phyloP scores from a whole-genome alignment of 2,113 vertebrate species.

The Tragelaphus strepsiceros region DNA sequence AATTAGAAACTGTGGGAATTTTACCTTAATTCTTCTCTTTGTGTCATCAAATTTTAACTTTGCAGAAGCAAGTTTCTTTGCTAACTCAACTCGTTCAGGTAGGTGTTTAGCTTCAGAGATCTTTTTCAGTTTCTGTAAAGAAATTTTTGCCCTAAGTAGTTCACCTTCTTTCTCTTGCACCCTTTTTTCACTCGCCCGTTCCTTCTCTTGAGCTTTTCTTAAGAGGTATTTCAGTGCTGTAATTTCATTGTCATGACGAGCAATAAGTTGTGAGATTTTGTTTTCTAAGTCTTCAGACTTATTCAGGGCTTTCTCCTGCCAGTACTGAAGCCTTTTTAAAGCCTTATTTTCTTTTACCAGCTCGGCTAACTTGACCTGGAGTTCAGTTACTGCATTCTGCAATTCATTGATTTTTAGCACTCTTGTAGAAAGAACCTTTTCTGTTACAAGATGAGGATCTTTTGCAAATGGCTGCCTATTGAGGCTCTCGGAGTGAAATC shows the following conservation, averaged over 20 bases:
- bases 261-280: conserved; percentile 91
- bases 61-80: conserved; percentile 84
- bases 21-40: conserved; percentile 90
- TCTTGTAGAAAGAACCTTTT: conserved; percentile 92
- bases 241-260: conserved; percentile 88
- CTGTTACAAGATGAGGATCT: conserved; percentile 92
- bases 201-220: conserved; percentile 90
- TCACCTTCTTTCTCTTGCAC: conserved; percentile 87
- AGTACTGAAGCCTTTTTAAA: conserved; percentile 91
- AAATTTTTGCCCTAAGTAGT: conserved; percentile 83
- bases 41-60: conserved; percentile 85
- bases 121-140: conserved; percentile 86
- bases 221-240: conserved; percentile 89
- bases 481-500: conserved; percentile 86
- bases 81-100: conserved; percentile 89
- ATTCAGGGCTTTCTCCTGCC: conserved; percentile 94
- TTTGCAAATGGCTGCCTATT: conserved; percentile 84
- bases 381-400: conserved; percentile 89
- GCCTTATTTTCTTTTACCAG: conserved; percentile 93
- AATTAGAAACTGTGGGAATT: not conserved
- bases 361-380: conserved; percentile 87
- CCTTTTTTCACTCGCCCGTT: conserved; percentile 84
- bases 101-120: conserved; percentile 90
- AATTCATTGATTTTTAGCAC: conserved; percentile 94
- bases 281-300: conserved; percentile 93